Evolutionary conservation across 2,113 vertebrate species (phyloP).

Genomic region (Sinosuthora webbiana): DNA sequence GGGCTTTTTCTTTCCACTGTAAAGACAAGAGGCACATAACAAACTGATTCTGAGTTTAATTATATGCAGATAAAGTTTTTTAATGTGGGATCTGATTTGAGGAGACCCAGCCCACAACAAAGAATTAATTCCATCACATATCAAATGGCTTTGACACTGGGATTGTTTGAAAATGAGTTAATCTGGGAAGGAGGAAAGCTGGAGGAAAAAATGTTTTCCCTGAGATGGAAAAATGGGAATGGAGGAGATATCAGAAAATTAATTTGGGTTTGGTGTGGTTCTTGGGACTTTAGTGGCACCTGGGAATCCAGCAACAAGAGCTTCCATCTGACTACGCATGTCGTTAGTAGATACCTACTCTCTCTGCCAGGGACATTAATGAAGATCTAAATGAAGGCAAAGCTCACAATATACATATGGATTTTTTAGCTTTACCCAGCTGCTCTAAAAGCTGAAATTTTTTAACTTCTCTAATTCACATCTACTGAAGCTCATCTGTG

Average conservation of each 20-base stretch:
- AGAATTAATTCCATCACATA: neutral
- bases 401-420: neutral
- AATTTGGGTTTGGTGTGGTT: neutral
- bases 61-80: neutral
- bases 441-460: neutral
- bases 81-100: constrained; percentile 8
- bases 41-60: neutral
- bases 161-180: neutral
- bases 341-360: neutral
- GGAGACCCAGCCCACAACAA: neutral
- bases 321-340: neutral
- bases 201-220: neutral
- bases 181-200: neutral
- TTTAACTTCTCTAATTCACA: neutral
- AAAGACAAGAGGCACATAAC: neutral
- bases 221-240: neutral
- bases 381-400: neutral
- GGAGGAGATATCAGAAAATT: neutral
- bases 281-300: neutral
- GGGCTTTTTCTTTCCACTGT: neutral
- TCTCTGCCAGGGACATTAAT: neutral
- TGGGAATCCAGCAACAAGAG: neutral
- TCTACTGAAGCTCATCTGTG: neutral
- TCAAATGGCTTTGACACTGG: neutral
- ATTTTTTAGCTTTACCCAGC: neutral